A percentile compares a stretch with the other conserved stretches of the same genome.
Conservation (phyloP, 2,797 vertebrate species). For the Sebastes matsubarae region DNA sequence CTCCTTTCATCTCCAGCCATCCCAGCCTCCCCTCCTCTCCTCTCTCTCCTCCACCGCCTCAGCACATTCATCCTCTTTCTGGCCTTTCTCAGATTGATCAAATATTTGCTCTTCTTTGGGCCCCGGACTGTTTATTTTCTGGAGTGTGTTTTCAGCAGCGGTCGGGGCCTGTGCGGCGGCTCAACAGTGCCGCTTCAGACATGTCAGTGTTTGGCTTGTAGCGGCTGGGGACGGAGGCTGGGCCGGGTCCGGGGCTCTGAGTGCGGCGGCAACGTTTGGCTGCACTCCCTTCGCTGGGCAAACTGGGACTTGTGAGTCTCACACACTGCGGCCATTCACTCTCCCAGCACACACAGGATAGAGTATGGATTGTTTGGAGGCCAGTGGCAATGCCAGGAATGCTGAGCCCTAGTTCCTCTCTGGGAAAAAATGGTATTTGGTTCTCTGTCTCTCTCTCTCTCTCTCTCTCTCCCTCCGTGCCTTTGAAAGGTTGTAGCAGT, state of each 20-base stretch:
- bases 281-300: slow-evolving; percentile 50
- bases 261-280: slow-evolving; percentile 57
- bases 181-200: slow-evolving; percentile 76
- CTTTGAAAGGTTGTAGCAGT: slow-evolving; percentile 57
- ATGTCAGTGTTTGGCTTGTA: slow-evolving; percentile 74
- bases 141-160: slow-evolving; percentile 73
- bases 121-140: slow-evolving; percentile 74
- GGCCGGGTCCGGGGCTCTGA: slow-evolving; percentile 46
- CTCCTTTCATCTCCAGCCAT: slow-evolving; percentile 48
- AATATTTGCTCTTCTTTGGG: slow-evolving; percentile 80
- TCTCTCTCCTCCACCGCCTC: slow-evolving; percentile 14
- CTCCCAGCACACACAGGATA: slow-evolving; percentile 70
- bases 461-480: slow-evolving; percentile 19
- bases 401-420: slow-evolving; percentile 73
- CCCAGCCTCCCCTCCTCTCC: neutral
- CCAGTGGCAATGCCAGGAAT: slow-evolving; percentile 78
- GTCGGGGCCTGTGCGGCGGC: slow-evolving; percentile 45
- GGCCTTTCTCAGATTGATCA: slow-evolving; percentile 66
- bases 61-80: slow-evolving; percentile 53
- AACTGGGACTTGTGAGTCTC: slow-evolving; percentile 56
- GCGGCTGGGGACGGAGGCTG: slow-evolving; percentile 58
- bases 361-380: slow-evolving; percentile 77
- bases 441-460: slow-evolving; percentile 46
- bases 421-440: slow-evolving; percentile 67
- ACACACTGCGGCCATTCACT: slow-evolving; percentile 80